Evolutionary conservation across 2,797 vertebrate genomes (phyloP).

Genomic region (Erethizon dorsatum): DNA sequence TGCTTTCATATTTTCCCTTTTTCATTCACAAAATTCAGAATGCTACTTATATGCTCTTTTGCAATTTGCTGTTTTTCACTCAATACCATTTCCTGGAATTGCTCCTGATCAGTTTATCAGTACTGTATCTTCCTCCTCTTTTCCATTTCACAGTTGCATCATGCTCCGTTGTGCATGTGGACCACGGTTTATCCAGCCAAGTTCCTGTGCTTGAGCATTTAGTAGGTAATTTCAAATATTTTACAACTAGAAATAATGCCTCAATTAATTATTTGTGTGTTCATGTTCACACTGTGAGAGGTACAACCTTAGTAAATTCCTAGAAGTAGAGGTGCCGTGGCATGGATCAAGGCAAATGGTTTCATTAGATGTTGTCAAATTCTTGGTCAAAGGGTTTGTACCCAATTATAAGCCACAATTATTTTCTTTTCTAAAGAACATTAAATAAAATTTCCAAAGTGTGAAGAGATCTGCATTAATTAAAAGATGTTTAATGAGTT

Average conservation of each 20-base stretch:
- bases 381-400: background rate
- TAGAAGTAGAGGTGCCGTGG: background rate
- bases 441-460: background rate
- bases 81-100: background rate
- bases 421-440: background rate
- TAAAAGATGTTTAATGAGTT: background rate
- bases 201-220: background rate
- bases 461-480: too few relatives aligned
- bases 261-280: background rate
- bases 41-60: background rate
- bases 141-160: background rate
- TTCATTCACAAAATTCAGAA: background rate
- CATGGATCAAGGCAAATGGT: background rate
- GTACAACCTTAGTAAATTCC: background rate
- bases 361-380: background rate
- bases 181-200: background rate
- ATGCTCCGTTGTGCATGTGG: accelerated
- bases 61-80: background rate
- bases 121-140: background rate
- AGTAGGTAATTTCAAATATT: background rate
- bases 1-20: background rate
- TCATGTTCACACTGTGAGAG: background rate
- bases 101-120: background rate
- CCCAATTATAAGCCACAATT: background rate
- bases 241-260: background rate